Evolutionary conservation across 2,113 vertebrate species (phyloP).

Genomic region (Natator depressus): DNA sequence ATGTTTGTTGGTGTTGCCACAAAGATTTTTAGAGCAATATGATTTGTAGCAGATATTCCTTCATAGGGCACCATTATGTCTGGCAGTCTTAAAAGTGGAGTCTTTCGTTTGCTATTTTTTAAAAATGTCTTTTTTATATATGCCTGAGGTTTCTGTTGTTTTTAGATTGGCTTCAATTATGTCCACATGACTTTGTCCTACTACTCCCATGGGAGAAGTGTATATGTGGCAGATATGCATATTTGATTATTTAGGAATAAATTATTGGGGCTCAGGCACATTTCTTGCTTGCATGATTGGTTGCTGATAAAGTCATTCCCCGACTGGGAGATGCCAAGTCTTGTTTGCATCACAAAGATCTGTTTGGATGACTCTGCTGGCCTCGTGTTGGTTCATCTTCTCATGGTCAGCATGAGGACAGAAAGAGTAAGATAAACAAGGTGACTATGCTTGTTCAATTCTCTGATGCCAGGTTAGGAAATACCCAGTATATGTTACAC

Average conservation of each 20-base stretch:
- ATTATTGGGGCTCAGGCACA: accelerated
- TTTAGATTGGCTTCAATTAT: background rate
- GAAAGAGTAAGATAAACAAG: background rate
- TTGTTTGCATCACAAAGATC: background rate
- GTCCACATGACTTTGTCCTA: background rate
- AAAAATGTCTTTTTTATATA: background rate
- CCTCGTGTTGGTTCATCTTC: background rate
- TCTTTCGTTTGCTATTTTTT: background rate
- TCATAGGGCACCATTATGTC: background rate
- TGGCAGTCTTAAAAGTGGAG: background rate
- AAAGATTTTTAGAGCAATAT: background rate
- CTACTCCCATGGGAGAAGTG: background rate
- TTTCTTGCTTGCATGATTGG: background rate
- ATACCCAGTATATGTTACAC: background rate
- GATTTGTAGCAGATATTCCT: background rate
- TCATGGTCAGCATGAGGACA: background rate
- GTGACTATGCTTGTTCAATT: background rate
- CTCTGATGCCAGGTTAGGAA: background rate
- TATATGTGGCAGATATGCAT: background rate
- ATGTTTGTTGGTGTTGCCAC: background rate
- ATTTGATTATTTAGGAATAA: background rate
- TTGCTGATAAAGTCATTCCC: background rate
- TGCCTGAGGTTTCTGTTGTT: background rate
- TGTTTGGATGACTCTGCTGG: background rate
- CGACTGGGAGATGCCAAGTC: accelerated